These are phyloP conservation scores for Xylota sylvarum DNA, from an alignment of 2,888 invertebrate species.

Conservation along the genomic window DNA sequence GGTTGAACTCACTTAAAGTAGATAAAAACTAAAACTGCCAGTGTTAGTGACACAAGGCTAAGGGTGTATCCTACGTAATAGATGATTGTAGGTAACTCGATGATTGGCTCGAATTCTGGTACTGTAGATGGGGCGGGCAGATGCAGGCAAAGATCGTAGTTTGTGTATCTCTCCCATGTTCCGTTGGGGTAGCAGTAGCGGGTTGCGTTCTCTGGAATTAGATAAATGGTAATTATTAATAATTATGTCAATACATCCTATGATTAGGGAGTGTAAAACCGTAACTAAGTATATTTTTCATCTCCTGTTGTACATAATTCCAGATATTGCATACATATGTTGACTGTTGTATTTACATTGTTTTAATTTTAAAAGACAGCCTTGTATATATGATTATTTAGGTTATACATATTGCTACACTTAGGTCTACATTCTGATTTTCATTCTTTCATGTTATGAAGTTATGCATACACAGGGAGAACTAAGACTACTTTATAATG, in stretches of 20 bases:
- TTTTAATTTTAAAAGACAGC: too few relatives aligned
- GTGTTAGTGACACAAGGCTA: constrained; percentile 91
- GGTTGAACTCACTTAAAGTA: constrained; percentile 92
- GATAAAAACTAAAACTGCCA: constrained; percentile 94
- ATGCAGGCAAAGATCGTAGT: constrained; percentile 89
- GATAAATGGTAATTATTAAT: background rate
- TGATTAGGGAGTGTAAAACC: background rate
- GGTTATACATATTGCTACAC: too few relatives aligned
- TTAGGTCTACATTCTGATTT: too few relatives aligned
- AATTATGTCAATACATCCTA: background rate
- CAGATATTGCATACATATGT: too few relatives aligned
- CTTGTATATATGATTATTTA: too few relatives aligned
- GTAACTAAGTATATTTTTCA: too few relatives aligned
- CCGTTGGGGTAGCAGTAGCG: constrained; percentile 91
- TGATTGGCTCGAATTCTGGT: constrained; percentile 85
- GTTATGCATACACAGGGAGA: too few relatives aligned
- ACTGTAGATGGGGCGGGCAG: constrained; percentile 86
- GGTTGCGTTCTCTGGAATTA: constrained; percentile 92
- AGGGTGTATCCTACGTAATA: constrained; percentile 94
- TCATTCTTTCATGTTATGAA: too few relatives aligned
- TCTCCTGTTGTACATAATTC: too few relatives aligned
- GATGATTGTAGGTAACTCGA: constrained; percentile 90
- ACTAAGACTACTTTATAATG: too few relatives aligned
- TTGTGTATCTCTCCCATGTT: constrained; percentile 92
- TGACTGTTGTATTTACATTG: too few relatives aligned